These are phyloP conservation scores for Dendroctonus valens DNA, from an alignment of 1,140 invertebrate species.

Conservation along the genomic window DNA sequence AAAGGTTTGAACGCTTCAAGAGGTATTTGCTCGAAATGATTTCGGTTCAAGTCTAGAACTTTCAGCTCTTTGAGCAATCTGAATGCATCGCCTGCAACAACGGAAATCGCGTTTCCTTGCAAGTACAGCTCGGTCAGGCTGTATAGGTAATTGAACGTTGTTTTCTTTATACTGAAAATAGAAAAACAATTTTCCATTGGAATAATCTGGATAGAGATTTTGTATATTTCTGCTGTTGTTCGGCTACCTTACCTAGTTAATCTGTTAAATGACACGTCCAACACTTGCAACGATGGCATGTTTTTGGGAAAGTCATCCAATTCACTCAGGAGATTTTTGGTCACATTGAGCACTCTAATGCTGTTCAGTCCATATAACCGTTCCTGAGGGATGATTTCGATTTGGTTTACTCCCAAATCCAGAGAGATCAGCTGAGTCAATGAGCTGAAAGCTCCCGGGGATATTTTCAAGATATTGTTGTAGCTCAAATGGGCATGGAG, in stretches of 20 bases:
- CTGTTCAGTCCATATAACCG: constrained; percentile 74
- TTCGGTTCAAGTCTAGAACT: constrained; percentile 79
- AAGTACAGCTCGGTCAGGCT: constrained; percentile 75
- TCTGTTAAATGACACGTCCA: constrained; percentile 83
- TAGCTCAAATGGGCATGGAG: constrained; percentile 70
- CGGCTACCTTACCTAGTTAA: constrained; percentile 11
- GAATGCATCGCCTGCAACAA: constrained; percentile 76
- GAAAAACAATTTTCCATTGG: not conserved
- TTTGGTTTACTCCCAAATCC: constrained; percentile 79
- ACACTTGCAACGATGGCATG: constrained; percentile 70
- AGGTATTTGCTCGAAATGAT: constrained; percentile 79
- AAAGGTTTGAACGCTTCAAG: constrained; percentile 71
- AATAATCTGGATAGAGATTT: not conserved
- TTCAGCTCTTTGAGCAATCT: constrained; percentile 74
- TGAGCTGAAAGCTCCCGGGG: constrained; percentile 79
- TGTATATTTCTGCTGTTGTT: not conserved
- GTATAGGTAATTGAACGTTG: constrained; percentile 71
- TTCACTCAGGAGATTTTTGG: constrained; percentile 77
- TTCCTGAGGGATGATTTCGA: constrained; percentile 83
- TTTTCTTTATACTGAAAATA: constrained; percentile 61
- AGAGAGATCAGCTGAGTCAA: constrained; percentile 74
- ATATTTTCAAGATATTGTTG: constrained; percentile 78
- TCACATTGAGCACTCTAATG: constrained; percentile 74
- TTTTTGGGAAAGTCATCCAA: constrained; percentile 81
- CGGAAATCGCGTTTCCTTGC: constrained; percentile 79